A percentile compares a stretch with the other conserved stretches of the same genome.
Conservation (phyloP, 2,113 vertebrate species). For the Blennius ocellaris region DNA sequence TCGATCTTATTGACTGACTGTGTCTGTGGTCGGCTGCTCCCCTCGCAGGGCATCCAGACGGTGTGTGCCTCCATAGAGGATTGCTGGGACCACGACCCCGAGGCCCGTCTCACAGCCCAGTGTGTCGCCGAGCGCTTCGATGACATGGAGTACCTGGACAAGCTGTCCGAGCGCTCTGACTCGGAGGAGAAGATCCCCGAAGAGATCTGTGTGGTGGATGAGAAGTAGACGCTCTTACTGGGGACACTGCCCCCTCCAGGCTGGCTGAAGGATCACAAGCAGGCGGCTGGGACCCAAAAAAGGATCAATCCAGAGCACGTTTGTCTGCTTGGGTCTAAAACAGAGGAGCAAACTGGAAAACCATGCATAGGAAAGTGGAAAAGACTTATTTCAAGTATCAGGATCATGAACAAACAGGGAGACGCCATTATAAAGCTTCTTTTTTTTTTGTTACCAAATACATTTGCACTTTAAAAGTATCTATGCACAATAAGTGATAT, state of each 20-base stretch:
- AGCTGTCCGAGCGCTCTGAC: slow-evolving; percentile 88
- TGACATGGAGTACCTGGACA: slow-evolving; percentile 89
- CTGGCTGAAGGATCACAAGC: slow-evolving; percentile 30
- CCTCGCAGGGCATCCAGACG: slow-evolving; percentile 90
- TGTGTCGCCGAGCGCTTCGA: slow-evolving; percentile 93
- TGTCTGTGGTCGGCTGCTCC: slow-evolving; percentile 41
- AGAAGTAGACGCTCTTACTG: slow-evolving; percentile 80
- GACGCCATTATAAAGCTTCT: slow-evolving; percentile 81
- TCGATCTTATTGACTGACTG: slow-evolving; percentile 9
- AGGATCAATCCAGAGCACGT: slow-evolving; percentile 10
- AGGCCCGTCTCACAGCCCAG: slow-evolving; percentile 94
- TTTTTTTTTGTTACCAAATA: slow-evolving; percentile 82
- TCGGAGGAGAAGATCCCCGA: slow-evolving; percentile 94
- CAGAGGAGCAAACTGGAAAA: slow-evolving; percentile 30
- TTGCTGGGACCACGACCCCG: slow-evolving; percentile 97
- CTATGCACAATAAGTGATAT: slow-evolving; percentile 82
- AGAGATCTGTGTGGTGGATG: slow-evolving; percentile 86
- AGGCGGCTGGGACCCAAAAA: slow-evolving; percentile 18
- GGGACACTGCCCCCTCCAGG: slow-evolving; percentile 48
- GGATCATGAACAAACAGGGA: slow-evolving; percentile 63
- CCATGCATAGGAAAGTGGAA: slow-evolving; percentile 10
- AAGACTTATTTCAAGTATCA: slow-evolving; percentile 16
- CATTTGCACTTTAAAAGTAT: slow-evolving; percentile 93
- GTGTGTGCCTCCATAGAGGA: slow-evolving; percentile 92
- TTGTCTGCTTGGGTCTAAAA: slow-evolving; percentile 1